Percentiles rank a stretch among this genome's conserved stretches.
Conservation (phyloP, 2,888 invertebrate species). For the Lymantria monacha region DNA sequence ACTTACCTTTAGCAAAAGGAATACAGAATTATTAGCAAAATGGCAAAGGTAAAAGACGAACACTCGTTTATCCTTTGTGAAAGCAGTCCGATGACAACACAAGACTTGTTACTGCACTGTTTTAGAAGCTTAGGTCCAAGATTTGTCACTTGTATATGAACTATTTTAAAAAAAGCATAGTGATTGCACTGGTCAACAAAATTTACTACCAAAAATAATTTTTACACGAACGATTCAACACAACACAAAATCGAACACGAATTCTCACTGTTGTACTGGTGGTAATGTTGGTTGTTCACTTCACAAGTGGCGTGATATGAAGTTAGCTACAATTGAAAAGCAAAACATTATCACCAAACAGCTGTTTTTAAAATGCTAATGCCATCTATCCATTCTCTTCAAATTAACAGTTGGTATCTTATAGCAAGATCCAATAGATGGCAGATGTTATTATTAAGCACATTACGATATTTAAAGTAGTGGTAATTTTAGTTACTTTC, state of each 20-base stretch:
- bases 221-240: constrained; percentile 36
- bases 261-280: constrained; percentile 15
- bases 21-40: constrained; percentile 21
- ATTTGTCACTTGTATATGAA: constrained; percentile 20
- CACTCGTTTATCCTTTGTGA: constrained; percentile 67
- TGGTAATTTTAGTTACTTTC: background rate
- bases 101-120: constrained; percentile 35
- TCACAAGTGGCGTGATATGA: constrained; percentile 39
- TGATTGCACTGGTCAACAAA: constrained; percentile 41
- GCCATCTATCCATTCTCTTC: constrained; percentile 29
- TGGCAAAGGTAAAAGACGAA: constrained; percentile 41
- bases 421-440: too few species aligned
- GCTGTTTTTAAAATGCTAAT: constrained; percentile 47
- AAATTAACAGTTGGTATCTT: too few species aligned
- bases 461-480: background rate
- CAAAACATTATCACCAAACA: constrained; percentile 55
- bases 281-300: constrained; percentile 38
- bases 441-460: background rate
- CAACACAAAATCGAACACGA: constrained; percentile 48
- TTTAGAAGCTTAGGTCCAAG: constrained; percentile 11
- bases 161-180: constrained; percentile 24
- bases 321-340: constrained; percentile 54
- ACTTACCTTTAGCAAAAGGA: constrained; percentile 51
- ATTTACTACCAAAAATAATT: constrained; percentile 47
- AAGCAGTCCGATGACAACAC: constrained; percentile 53